Conservation (phyloP, 2,113 vertebrate genomes). For the Cygnus atratus region DNA sequence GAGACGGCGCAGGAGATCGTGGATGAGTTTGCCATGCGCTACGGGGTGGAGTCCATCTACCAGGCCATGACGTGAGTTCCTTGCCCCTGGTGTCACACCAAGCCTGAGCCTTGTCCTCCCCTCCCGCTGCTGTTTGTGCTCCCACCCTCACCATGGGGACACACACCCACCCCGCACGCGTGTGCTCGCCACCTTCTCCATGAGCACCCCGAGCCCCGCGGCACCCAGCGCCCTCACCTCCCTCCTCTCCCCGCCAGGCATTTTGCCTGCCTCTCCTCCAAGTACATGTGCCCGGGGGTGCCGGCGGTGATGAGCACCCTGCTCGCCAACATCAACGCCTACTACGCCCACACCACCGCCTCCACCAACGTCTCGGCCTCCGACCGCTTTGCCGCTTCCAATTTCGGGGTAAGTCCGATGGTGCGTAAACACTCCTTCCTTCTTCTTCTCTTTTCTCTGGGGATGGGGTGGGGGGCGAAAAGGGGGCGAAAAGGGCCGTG, state of each 20-base stretch:
- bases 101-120: not conserved
- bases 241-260: conserved; percentile 73
- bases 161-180: accelerated
- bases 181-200: not conserved
- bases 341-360: conserved; percentile 97
- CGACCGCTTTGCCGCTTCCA: conserved; percentile 96
- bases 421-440: conserved; percentile 67
- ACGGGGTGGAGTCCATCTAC: conserved; percentile 98
- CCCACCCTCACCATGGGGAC: accelerated
- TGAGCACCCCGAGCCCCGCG: accelerated
- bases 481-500: not conserved
- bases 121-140: not conserved
- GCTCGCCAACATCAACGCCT: conserved; percentile 98
- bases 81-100: not conserved
- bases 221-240: not conserved
- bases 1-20: conserved; percentile 98
- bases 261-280: conserved; percentile 97
- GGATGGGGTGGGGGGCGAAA: conserved; percentile 4
- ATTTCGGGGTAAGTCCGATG: conserved; percentile 92
- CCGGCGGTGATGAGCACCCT: conserved; percentile 98
- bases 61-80: conserved; percentile 97
- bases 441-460: conserved; percentile 58
- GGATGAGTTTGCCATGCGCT: conserved; percentile 98
- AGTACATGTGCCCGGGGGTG: conserved; percentile 98
- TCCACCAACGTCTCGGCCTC: conserved; percentile 98